Conservation (phyloP, 1,140 invertebrate genomes). For the Melanaphis sacchari region DNA sequence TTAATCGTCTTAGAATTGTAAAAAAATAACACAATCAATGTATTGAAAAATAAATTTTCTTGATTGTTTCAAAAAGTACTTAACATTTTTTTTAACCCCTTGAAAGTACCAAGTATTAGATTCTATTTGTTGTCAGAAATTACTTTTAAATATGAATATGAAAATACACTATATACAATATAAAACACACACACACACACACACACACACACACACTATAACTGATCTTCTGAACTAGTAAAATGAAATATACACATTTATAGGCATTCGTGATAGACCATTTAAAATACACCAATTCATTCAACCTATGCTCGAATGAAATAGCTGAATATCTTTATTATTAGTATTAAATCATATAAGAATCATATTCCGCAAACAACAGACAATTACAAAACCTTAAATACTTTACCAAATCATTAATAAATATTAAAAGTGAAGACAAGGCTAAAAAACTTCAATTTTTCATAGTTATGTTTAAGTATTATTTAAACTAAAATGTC, state of each 20-base stretch:
- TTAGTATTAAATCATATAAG: background rate
- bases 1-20: no score
- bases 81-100: no score
- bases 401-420: no score
- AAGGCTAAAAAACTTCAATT: background rate
- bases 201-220: background rate
- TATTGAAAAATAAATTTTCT: no score
- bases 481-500: background rate
- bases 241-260: background rate
- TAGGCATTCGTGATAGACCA: background rate
- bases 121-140: no score
- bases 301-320: background rate
- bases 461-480: background rate
- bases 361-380: background rate
- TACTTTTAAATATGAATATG: no score
- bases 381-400: no score
- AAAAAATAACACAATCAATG: no score
- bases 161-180: no score
- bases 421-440: background rate
- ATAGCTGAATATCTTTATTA: background rate
- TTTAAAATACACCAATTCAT: background rate
- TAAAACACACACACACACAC: no score
- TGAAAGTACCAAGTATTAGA: no score
- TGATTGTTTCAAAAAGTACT: no score
- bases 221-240: background rate